These are phyloP conservation scores for Plecotus auritus DNA, from an alignment of 2,113 vertebrate species.

Conservation along the genomic window DNA sequence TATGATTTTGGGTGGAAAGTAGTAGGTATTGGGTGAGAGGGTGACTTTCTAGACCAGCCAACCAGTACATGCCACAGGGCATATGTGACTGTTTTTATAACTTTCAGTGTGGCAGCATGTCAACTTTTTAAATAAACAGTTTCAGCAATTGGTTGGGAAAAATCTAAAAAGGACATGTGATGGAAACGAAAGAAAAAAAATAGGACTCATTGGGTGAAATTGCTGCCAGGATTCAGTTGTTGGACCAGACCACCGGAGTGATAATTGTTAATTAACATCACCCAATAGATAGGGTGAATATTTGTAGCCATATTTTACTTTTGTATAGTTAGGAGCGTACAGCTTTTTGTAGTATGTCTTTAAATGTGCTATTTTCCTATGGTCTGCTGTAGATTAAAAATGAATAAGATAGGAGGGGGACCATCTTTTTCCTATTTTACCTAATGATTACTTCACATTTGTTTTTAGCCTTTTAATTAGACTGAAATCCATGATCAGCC, in stretches of 20 bases:
- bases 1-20: background rate
- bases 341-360: background rate
- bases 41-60: slow-evolving; percentile 46
- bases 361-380: background rate
- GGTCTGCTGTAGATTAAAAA: background rate
- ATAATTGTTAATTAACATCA: background rate
- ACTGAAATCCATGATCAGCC: background rate
- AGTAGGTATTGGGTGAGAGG: background rate
- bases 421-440: background rate
- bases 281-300: background rate
- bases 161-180: slow-evolving; percentile 33
- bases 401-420: background rate
- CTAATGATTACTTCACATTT: background rate
- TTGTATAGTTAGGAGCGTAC: background rate
- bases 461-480: background rate
- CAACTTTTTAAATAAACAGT: slow-evolving; percentile 51
- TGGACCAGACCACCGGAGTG: background rate
- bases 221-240: background rate
- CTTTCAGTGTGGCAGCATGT: slow-evolving; percentile 46
- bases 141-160: slow-evolving; percentile 39
- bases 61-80: slow-evolving; percentile 49
- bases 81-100: slow-evolving; percentile 61
- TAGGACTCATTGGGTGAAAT: background rate
- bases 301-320: background rate
- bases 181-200: background rate